Base-by-base conservation (phyloP, 2,797 vertebrate genomes). In the Syndactyla subalaris region DNA sequence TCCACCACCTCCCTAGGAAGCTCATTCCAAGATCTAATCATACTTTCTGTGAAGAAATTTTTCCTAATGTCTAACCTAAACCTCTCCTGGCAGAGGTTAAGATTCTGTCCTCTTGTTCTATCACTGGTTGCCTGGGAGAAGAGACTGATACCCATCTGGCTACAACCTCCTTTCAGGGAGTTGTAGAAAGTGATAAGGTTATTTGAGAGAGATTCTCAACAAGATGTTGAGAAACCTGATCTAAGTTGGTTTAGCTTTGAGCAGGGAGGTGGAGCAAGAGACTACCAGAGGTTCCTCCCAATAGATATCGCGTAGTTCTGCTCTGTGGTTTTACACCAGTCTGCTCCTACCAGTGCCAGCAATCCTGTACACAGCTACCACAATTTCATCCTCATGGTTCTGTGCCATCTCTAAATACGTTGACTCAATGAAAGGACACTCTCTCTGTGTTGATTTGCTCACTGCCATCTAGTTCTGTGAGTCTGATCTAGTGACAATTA, bases 221-320 rank as follows among this genome's bases (percentile, higher is more conserved):
- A 26, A 61, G n/a, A 22, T 14, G 16, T 9, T 77, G 36, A 71
- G 21, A 52, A 78, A 41, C 5, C 2, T n/a, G 9, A 12, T 12
- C 3, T 55, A 41, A 11, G 1, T 4, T 84, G 8, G 3, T 18
- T 65, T 8, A 4, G 1, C 19, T 84, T 59, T 84, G n/a, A 74
- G 8, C 4, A 15, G 16, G 7, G 5, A 1, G 3, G 5, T 34
- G 18, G 12, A 49, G 2, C 3, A 86, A 70, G 17, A 5, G 8
- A 21, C 21, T 52, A 2, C 7, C 11, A 54, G 30, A 36, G 3
- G 3, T 46, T 24, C 12, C 22, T 32, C 30, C 12, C 3, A n/a
- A 7, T 1, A 1, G 1, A 38, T 23, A 36, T 5, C 18, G 18
- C 4, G 4, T 2, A 24, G 7, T 45, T 68, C 6, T 62, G 17